Evolutionary conservation across 2,113 vertebrate species (phyloP).

Genomic region (Otocyon megalotis): DNA sequence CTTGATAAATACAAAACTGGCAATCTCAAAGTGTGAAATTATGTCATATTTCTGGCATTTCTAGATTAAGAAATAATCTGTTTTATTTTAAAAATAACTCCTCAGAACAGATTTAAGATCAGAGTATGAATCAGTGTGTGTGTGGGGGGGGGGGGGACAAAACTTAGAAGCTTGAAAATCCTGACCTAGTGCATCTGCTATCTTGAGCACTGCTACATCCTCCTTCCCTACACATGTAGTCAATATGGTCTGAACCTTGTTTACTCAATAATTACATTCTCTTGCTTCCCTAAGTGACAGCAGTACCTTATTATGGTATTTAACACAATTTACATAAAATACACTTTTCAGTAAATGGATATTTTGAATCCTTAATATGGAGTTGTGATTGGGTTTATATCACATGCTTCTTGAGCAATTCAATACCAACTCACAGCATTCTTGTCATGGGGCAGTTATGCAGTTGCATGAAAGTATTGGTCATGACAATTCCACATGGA

Average conservation of each 20-base stretch:
- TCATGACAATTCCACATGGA: not conserved
- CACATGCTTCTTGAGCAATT: conserved; percentile 13
- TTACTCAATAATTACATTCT: conserved; percentile 5
- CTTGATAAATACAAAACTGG: not conserved
- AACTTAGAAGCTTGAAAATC: conserved; percentile 47
- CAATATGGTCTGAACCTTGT: not conserved
- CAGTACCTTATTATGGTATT: not conserved
- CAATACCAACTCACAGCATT: not conserved
- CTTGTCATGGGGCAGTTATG: not conserved
- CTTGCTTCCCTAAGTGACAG: not conserved
- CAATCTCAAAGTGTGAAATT: not conserved
- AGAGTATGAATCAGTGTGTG: not conserved
- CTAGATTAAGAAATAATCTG: not conserved
- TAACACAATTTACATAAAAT: not conserved
- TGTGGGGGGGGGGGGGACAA: no score
- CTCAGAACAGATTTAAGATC: not conserved
- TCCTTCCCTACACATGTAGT: not conserved
- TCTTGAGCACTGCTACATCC: not conserved
- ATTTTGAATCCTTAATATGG: conserved; percentile 24
- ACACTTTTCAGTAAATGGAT: not conserved
- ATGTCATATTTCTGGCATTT: not conserved
- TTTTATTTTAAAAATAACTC: not conserved
- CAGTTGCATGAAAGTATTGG: not conserved
- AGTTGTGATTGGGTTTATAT: not conserved
- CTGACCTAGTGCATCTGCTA: not conserved